Evolutionary conservation across 2,888 invertebrate species (phyloP).

Genomic region (Syrista parreyssii): DNA sequence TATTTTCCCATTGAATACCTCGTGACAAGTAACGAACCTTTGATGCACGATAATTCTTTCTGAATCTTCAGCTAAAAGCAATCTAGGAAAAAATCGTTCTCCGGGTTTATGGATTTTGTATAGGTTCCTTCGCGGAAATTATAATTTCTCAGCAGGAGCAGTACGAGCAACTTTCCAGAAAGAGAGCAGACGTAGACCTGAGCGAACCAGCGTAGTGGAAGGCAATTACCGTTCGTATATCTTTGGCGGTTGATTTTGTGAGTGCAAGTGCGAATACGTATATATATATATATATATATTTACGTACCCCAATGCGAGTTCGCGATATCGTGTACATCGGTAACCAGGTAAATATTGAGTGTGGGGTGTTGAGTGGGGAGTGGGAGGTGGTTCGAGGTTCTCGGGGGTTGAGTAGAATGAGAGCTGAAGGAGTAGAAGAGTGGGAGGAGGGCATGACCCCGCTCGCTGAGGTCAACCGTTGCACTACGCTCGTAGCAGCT

Average conservation of each 20-base stretch:
- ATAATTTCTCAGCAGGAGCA: background rate
- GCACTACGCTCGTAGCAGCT: constrained; percentile 41
- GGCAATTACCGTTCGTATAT: background rate
- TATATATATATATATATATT: background rate
- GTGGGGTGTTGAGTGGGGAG: constrained; percentile 18
- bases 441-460: constrained; percentile 59
- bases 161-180: background rate
- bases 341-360: constrained; percentile 38
- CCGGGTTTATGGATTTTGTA: background rate
- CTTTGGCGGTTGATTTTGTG: background rate
- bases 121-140: background rate
- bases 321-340: constrained; percentile 45
- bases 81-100: background rate
- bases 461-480: constrained; percentile 57
- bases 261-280: background rate
- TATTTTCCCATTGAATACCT: background rate
- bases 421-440: constrained; percentile 25
- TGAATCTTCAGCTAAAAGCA: background rate
- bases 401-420: constrained; percentile 22
- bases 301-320: constrained; percentile 28
- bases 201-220: background rate
- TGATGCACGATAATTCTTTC: background rate
- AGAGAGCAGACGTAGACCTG: background rate
- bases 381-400: constrained; percentile 13
- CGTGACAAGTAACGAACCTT: background rate